Evolutionary conservation across 2,888 invertebrate genomes (phyloP), one percentile per base, ranked within the genome.

Genomic region (Brachyptera putata): DNA sequence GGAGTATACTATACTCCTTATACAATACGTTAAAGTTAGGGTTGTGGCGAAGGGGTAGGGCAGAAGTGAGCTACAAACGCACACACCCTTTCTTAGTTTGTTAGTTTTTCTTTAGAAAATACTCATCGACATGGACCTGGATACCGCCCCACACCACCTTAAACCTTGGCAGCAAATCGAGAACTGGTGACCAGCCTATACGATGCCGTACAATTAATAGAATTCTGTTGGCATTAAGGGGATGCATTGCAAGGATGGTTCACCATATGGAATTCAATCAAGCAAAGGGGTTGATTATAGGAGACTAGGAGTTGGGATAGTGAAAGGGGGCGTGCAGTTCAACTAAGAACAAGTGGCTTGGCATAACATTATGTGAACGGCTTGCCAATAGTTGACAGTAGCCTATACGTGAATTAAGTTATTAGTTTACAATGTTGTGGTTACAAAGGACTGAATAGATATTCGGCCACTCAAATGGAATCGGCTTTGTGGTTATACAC

Each of bases 251-350:
- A 24, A 13, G 24, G 30, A n/a, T 50, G 14, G 24, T 25, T 30
- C 49, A 24, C 49, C 49, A 41, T 41, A 41, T 41, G 41, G 48
- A 50, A 50, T 26, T 22, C 25, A 50, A 41, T 41, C 41, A 41
- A 21, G 16, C 18, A 41, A 41, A 41, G 16, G 41, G 16, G 13
- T 37, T n/a, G 5, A 16, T 13, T 3, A 13, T 13, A 14, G 41
- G n/a, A n/a, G n/a, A n/a, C n/a, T n/a, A n/a, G n/a, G 46, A 34
- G 26, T 36, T 46, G 49, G 43, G 34, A 25, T 43, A 30, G 46
- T 16, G 55, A 16, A 48, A 46, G 37, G 48, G 60, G 60, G 56
- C 60, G 49, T 48, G 14, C 39, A 39, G 60, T 48, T 56, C 60
- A 56, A 25, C 22, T 22, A 18, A 43, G 48, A 56, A 60, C 56